Evolutionary conservation across 92 coral and sea anemone genomes (phyloP), one percentile per base, ranked within the genome.

Genomic region (Epizoanthus illoricatus): DNA sequence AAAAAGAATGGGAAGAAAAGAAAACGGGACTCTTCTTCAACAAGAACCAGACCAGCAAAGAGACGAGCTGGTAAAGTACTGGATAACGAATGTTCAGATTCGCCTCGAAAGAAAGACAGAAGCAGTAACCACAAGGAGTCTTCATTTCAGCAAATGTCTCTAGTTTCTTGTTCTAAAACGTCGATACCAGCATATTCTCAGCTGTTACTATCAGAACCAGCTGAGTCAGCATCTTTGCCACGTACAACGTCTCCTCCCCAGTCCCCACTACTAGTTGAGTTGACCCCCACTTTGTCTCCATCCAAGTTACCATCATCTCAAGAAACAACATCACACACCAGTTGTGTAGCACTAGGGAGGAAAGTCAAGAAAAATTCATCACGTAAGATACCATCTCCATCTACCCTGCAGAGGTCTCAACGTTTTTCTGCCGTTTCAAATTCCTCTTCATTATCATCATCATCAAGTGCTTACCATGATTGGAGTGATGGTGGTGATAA

Each of bases 1-100:
- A 80, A 62, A 36, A 85, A 73, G 40, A 84, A 66, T 58, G 15
- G 12, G 56, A 62, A 40, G 40, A 78, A 78, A 45, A 78, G 65
- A 55, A 84, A 79, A 49, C 15, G 82, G 33, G 71, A 23, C 36
- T 63, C 59, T 9, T 10, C 40, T 11, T 78, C 60, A 21, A 8
- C 21, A 20, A 63, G 71, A 42, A 40, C 61, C 52, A 78, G 45
- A 17, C 72, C 82, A 0, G 72, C 71, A 0, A 78, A 78, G 18
- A 19, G 66, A 63, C 71, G 21, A 78, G 47, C 70, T 41, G 19
- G 67, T 40, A 19, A 60, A 63, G 42, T 8, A 9, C 9, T 12
- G 42, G 60, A 63, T 16, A 45, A 6, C 43, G 11, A 8, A 42
- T n/a, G 13, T 6, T 78, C 42, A 12, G 36, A 19, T 20, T 78